Evolutionary conservation across 2,113 vertebrate species (phyloP).

Genomic region (Echinops telfairi): DNA sequence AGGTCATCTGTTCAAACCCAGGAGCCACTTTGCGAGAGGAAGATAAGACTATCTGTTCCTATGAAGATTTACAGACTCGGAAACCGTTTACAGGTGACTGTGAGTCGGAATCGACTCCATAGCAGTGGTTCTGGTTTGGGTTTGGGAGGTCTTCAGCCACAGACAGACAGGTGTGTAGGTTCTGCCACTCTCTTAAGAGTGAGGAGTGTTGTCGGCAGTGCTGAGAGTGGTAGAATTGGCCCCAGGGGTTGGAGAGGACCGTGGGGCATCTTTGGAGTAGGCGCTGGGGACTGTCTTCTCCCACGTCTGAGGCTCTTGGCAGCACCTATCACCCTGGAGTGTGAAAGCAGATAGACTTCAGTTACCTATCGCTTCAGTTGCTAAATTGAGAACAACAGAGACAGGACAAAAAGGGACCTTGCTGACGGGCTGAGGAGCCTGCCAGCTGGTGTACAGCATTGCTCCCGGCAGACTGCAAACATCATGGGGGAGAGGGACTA

Average conservation of each 20-base stretch:
- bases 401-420: background rate
- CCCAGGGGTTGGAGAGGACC: accelerated
- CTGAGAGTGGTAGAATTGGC: background rate
- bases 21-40: no score
- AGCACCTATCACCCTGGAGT: background rate
- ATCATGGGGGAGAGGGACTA: background rate
- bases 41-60: no score
- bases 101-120: no score
- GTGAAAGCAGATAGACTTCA: background rate
- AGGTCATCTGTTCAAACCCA: no score
- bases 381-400: background rate
- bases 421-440: background rate
- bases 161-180: background rate
- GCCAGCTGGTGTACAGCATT: background rate
- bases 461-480: background rate
- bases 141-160: background rate
- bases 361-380: background rate
- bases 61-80: no score
- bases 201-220: background rate
- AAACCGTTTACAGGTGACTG: no score
- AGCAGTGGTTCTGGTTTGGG: no score
- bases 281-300: no score
- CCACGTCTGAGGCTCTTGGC: background rate
- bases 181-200: background rate
- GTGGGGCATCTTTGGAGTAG: background rate